Percentiles rank a stretch among this genome's conserved stretches.
Evolutionary conservation across 2,113 vertebrate genomes (phyloP).

Genomic region (Guaruba guarouba): DNA sequence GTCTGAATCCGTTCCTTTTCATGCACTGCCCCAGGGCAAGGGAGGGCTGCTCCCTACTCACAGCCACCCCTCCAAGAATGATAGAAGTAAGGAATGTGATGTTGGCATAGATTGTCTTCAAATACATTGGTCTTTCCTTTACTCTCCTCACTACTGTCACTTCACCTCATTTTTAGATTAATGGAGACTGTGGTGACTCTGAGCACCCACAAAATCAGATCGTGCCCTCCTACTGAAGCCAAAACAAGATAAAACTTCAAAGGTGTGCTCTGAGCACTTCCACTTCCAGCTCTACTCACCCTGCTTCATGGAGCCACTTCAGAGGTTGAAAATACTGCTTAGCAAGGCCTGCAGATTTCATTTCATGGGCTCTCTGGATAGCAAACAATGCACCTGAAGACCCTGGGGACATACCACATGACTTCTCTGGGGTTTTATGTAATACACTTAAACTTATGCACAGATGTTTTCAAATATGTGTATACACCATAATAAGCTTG

Average conservation of each 20-base stretch:
- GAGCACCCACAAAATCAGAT: not conserved
- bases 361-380: not conserved
- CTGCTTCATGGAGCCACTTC: not conserved
- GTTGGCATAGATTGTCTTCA: not conserved
- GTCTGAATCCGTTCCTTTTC: fast-evolving
- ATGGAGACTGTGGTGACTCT: not conserved
- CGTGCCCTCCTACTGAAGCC: fast-evolving
- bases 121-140: not conserved
- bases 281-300: not conserved
- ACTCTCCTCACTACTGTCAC: not conserved
- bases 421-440: not conserved
- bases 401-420: not conserved
- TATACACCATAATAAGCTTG: not conserved
- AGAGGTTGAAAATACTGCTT: not conserved
- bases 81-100: not conserved
- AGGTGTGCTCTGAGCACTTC: not conserved
- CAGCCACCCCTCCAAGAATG: not conserved
- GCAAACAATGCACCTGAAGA: not conserved
- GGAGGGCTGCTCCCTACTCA: not conserved
- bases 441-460: not conserved
- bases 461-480: not conserved
- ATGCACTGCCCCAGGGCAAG: fast-evolving
- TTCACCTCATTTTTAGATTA: not conserved
- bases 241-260: not conserved
- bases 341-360: not conserved